A percentile compares a stretch with the other conserved stretches of the same genome.
Conservation (phyloP, 1,140 invertebrate species). For the Zaprionus inermis region DNA sequence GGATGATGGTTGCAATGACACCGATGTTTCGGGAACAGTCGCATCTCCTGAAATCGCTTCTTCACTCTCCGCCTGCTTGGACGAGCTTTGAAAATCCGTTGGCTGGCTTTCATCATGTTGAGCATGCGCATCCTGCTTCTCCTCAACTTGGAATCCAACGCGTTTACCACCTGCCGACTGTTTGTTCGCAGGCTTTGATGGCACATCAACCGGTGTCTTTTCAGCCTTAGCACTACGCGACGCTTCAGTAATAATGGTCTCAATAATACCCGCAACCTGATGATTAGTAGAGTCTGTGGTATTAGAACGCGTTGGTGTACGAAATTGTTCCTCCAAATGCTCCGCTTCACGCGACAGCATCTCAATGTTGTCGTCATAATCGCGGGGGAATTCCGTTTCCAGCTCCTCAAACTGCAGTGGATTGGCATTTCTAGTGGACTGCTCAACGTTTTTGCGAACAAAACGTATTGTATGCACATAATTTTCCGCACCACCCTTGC, state of each 20-base stretch:
- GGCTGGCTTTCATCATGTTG: constrained; percentile 53
- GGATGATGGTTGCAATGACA: constrained; percentile 52
- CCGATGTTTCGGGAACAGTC: constrained; percentile 59
- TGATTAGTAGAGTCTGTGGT: constrained; percentile 57
- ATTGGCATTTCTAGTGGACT: constrained; percentile 70
- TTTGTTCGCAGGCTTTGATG: constrained; percentile 64
- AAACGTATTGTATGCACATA: constrained; percentile 77
- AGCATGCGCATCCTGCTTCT: constrained; percentile 56
- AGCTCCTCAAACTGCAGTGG: constrained; percentile 77
- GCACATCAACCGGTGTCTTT: constrained; percentile 59
- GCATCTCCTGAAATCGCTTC: constrained; percentile 45
- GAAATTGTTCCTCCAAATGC: constrained; percentile 83
- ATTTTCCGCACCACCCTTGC: constrained; percentile 50
- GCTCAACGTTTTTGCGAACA: constrained; percentile 78
- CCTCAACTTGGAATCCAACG: constrained; percentile 79
- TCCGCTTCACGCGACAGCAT: constrained; percentile 83
- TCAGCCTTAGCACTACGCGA: constrained; percentile 64
- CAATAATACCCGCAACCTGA: constrained; percentile 70
- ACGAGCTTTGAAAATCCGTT: constrained; percentile 55
- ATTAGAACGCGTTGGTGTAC: constrained; percentile 74
- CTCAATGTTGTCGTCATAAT: constrained; percentile 84
- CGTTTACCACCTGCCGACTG: constrained; percentile 67
- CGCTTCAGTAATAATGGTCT: constrained; percentile 67
- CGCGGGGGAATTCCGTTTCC: constrained; percentile 83
- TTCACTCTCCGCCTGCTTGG: constrained; percentile 55